Percentiles rank a stretch among this genome's conserved stretches.
Conservation (phyloP, 2,113 vertebrate genomes). For the Pachyramphus minor region DNA sequence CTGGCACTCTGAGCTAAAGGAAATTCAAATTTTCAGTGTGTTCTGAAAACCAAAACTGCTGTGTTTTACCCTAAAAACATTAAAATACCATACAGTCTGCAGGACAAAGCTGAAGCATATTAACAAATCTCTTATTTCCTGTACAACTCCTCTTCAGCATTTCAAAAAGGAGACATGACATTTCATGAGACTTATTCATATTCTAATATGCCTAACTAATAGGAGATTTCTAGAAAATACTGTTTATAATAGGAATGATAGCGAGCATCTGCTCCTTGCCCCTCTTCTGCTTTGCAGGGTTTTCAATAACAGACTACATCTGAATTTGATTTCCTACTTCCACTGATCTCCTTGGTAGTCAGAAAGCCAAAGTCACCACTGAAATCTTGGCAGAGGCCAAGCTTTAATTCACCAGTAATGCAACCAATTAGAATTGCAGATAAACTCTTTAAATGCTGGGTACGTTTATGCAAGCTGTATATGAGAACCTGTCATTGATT, state of each 20-base stretch:
- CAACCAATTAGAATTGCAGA: background rate
- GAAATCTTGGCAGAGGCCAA: conserved; percentile 13
- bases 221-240: background rate
- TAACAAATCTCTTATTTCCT: background rate
- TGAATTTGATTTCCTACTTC: background rate
- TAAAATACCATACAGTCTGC: background rate
- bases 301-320: background rate
- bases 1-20: background rate
- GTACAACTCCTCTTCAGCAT: background rate
- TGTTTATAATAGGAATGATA: background rate
- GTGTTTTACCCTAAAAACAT: background rate
- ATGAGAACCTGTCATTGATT: background rate
- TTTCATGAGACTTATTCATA: background rate
- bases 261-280: background rate
- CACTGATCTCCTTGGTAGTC: background rate
- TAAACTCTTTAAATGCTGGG: background rate
- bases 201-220: background rate
- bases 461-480: background rate
- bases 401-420: background rate
- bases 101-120: background rate
- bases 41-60: background rate
- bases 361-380: background rate
- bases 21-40: background rate
- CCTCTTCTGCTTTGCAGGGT: background rate
- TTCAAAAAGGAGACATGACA: background rate